phyloP scores from a whole-genome alignment of 2,113 vertebrate genomes.

The Promerops cafer region DNA sequence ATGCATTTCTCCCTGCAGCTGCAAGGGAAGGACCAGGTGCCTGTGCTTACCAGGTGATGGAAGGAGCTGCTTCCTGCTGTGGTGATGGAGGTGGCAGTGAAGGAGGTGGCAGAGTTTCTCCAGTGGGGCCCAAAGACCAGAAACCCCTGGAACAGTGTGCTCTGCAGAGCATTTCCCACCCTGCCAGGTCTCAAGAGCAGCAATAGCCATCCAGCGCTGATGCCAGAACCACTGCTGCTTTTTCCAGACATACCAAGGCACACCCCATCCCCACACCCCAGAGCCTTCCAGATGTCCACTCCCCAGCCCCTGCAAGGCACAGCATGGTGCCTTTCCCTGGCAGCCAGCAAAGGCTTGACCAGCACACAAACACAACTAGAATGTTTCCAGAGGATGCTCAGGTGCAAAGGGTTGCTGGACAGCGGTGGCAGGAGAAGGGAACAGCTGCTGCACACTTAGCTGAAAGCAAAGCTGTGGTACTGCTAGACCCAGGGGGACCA shows the following conservation, averaged over 20 bases:
- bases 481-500: background rate
- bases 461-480: background rate
- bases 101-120: background rate
- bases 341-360: background rate
- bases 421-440: background rate
- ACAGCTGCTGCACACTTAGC: background rate
- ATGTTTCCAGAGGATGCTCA: background rate
- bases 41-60: background rate
- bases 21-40: background rate
- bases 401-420: background rate
- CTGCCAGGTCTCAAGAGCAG: background rate
- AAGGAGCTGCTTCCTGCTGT: background rate
- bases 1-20: background rate
- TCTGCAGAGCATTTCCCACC: background rate
- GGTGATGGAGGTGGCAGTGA: too few relatives aligned
- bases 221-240: rapidly evolving
- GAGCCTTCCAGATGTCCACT: rapidly evolving
- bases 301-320: background rate
- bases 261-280: background rate
- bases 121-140: background rate
- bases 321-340: rapidly evolving
- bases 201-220: rapidly evolving
- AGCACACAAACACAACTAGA: background rate
- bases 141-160: rapidly evolving
- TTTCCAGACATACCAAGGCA: background rate